Evolutionary conservation across 1,140 invertebrate genomes (phyloP).

Genomic region (Anastrepha obliqua): DNA sequence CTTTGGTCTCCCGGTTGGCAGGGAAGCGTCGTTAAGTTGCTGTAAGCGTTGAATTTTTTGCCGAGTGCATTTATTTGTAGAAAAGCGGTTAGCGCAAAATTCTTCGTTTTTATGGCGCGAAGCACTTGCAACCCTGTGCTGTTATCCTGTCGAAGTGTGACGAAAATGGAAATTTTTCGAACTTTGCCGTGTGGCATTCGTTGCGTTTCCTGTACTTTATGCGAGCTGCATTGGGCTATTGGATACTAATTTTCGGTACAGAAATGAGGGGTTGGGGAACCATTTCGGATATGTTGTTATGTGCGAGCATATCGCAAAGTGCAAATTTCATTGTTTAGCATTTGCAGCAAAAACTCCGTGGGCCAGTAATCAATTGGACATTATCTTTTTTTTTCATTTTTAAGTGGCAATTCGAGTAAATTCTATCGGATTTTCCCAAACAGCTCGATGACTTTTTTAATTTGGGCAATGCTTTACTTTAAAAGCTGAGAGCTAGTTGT

Average conservation of each 20-base stretch:
- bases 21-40: neutral
- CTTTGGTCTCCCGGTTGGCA: neutral
- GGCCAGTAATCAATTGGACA: too few relatives aligned
- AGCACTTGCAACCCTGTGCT: slow-evolving; percentile 58
- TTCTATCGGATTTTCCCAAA: too few relatives aligned
- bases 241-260: neutral
- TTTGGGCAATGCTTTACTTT: too few relatives aligned
- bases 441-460: too few relatives aligned
- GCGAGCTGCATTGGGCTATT: neutral
- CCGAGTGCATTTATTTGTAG: neutral
- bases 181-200: neutral
- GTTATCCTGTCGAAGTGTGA: slow-evolving; percentile 72
- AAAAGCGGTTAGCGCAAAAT: neutral
- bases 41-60: neutral
- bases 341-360: too few relatives aligned
- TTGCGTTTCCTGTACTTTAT: too few relatives aligned
- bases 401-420: too few relatives aligned
- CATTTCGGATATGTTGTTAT: neutral
- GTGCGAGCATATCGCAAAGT: too few relatives aligned
- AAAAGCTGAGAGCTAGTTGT: too few relatives aligned
- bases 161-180: slow-evolving; percentile 72
- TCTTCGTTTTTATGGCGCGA: slow-evolving; percentile 3
- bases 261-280: neutral
- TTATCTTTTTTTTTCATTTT: too few relatives aligned
- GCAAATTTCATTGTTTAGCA: too few relatives aligned